Evolutionary conservation across 1,140 invertebrate genomes (phyloP), one percentile per base, ranked within the genome.

Genomic region (Lepeophtheirus salmonis): DNA sequence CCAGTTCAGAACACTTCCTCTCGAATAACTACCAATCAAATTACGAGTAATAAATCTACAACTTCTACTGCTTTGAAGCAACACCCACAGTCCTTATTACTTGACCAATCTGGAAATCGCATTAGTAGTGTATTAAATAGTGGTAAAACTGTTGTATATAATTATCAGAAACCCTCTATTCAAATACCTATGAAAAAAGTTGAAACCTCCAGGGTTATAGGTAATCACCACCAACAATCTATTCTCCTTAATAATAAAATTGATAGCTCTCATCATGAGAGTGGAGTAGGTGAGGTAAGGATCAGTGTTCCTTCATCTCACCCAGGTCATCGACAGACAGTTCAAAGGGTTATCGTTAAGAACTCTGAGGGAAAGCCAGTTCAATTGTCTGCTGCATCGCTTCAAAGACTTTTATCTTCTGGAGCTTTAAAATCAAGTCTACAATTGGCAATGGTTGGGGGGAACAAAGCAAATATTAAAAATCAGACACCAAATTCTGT

Each of bases 311-410:
- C 20, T 14, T 14, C 17, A 2, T 20, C 52, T 16, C 20, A 17
- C 2, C 16, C 16, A 50, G 16, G 20, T 3, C 49, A 50, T n/a
- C 52, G 18, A 3, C 17, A 54, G 21, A 54, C 52, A 3, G 52
- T 54, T n/a, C 52, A 54, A 20, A 18, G 52, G 3, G 52, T 54
- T 20, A 54, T 54, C 13, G 52, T 54, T 14, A 54, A 54, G 23
- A 54, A 54, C 23, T 2, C 52, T 20, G 52, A 54, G n/a, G 52
- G 52, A 13, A 54, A 54, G 52, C 52, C 20, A 18, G 52, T 54
- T 4, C 52, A 54, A 23, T 20, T 54, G 22, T 21, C 52, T 17
- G 52, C 52, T 14, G 17, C 52, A 3, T 24, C 20, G 3, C 52
- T 54, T 17, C 52, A 54, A 13, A 54, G 21, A 23, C 17, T 54